Evolutionary conservation across 53 echinoderm and acorn worm genomes (phyloP).

Genomic region (Temnopleurus reevesii): DNA sequence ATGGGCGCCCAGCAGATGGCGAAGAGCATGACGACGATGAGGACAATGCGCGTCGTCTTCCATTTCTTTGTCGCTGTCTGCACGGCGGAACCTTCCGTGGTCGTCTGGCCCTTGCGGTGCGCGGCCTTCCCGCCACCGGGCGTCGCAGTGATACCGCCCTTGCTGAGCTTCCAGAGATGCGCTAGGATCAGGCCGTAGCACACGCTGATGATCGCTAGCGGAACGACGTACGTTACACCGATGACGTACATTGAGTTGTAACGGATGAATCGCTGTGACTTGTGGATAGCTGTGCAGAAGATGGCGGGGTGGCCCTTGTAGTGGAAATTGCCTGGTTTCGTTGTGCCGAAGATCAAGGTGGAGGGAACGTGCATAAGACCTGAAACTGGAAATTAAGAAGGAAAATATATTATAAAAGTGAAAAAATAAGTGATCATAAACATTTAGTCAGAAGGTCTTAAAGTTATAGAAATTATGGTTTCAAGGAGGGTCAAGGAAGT

Average conservation of each 20-base stretch:
- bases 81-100: constrained; percentile 61
- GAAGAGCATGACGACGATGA: constrained; percentile 85
- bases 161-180: constrained; percentile 83
- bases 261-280: not conserved
- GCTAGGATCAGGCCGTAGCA: constrained; percentile 89
- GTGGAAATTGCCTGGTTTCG: not conserved
- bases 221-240: constrained; percentile 74
- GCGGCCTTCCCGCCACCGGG: not conserved
- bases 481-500: no score
- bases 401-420: no score
- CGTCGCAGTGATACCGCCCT: constrained; percentile 54
- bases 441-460: no score
- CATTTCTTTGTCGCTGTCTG: constrained; percentile 89
- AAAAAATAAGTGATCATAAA: no score
- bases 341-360: constrained; percentile 65
- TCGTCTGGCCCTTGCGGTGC: not conserved
- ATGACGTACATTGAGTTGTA: constrained; percentile 68
- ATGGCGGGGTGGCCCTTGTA: not conserved
- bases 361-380: constrained; percentile 75
- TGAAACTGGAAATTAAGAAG: constrained; percentile 64
- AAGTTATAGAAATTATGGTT: no score
- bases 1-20: constrained; percentile 94
- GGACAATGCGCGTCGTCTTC: constrained; percentile 91
- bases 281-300: constrained; percentile 38
- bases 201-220: constrained; percentile 83